phyloP scores from a whole-genome alignment of 2,113 vertebrate species.

The Fregetta grallaria region DNA sequence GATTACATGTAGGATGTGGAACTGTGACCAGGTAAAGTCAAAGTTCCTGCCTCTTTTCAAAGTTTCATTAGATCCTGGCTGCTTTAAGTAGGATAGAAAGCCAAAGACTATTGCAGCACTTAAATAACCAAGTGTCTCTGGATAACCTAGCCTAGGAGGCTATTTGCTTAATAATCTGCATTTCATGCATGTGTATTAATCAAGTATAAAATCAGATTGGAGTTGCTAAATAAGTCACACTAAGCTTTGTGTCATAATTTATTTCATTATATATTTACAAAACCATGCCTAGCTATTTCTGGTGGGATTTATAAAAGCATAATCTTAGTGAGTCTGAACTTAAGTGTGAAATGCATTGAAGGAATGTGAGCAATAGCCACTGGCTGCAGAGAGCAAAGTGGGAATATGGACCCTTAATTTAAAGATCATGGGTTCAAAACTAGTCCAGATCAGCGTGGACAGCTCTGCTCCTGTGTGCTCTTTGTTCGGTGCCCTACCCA shows the following conservation, averaged over 20 bases:
- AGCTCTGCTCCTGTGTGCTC: not conserved
- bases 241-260: not conserved
- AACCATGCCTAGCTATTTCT: not conserved
- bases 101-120: not conserved
- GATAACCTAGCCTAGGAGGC: not conserved
- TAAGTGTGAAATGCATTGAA: rapidly evolving
- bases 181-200: not conserved
- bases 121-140: not conserved
- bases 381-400: not conserved
- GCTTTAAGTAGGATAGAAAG: not conserved
- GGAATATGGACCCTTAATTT: not conserved
- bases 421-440: rapidly evolving
- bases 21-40: not conserved
- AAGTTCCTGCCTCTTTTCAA: not conserved
- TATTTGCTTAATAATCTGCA: not conserved
- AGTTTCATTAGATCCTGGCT: not conserved
- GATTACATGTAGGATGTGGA: rapidly evolving
- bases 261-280: not conserved
- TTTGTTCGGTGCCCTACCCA: not conserved
- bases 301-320: not conserved
- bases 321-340: not conserved
- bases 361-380: not conserved
- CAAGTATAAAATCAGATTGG: not conserved
- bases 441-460: not conserved
- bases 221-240: not conserved